phyloP scores from a whole-genome alignment of 2,797 vertebrate species.

The Sebastes alutus region DNA sequence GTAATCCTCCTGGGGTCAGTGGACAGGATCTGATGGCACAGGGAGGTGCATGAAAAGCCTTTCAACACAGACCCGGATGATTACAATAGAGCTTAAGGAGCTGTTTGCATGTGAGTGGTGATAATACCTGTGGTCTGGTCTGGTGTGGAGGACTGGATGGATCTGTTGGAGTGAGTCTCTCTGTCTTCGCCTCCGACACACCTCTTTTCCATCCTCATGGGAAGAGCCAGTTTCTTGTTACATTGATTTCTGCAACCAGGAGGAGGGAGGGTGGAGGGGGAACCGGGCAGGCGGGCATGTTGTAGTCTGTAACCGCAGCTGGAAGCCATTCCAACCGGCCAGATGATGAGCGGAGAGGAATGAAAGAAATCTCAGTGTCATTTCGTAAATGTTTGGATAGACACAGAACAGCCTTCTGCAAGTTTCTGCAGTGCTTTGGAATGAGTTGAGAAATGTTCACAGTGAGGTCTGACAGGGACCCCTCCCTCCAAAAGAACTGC shows the following conservation, averaged over 20 bases:
- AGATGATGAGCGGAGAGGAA: conserved; percentile 13
- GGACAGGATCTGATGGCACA: conserved; percentile 37
- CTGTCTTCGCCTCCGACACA: conserved; percentile 37
- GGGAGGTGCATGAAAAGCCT: conserved; percentile 14
- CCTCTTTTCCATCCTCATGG: conserved; percentile 43
- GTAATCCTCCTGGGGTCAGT: conserved; percentile 66
- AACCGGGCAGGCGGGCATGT: conserved; percentile 5
- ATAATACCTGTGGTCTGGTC: background rate
- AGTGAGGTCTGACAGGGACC: background rate
- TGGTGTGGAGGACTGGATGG: background rate
- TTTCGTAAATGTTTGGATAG: background rate
- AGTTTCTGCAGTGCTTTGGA: conserved; percentile 40
- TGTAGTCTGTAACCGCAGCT: conserved; percentile 33
- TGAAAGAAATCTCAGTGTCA: conserved; percentile 9
- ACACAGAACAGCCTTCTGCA: conserved; percentile 13
- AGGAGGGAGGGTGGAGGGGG: background rate
- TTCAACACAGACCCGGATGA: background rate
- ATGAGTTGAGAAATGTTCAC: background rate
- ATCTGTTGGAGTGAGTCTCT: conserved; percentile 11
- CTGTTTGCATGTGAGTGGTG: background rate
- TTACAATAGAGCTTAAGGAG: conserved; percentile 6
- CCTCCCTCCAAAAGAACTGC: conserved; percentile 7
- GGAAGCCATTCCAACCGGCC: conserved; percentile 12
- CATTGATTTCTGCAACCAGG: conserved; percentile 8
- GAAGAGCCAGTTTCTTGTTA: background rate